Base-by-base conservation (phyloP, 2,113 vertebrate species). In the Semnornis frantzii region DNA sequence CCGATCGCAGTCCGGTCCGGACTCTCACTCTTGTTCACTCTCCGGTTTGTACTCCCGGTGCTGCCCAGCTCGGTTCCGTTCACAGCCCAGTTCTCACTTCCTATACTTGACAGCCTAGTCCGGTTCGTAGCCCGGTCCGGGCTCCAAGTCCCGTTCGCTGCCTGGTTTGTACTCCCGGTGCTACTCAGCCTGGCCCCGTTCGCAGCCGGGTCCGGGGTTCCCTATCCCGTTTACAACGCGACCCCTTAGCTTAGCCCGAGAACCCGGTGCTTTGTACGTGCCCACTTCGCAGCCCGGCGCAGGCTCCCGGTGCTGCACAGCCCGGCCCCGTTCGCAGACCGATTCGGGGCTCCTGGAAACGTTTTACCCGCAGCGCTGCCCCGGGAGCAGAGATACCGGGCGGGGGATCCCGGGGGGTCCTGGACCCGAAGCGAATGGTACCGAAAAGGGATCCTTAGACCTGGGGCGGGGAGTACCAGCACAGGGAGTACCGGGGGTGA, bases 161-260 rank as follows among this genome's bases (percentile, higher is more conserved):
- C 50, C 76, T 62, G 3, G 50, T 11, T 28, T 58, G 17, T 21
- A 8, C 58, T 59, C 58, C 58, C 58, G 31, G 58, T n/a, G 30
- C 58, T 20, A 23, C 50, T 11, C 17, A 20, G 19, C 30, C 55
- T 30, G 12, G n/a, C 21, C 25, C 64, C 37, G 30, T 42, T 54
- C 9, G 17, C 37, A 46, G 27, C 33, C 27, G 65, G 3, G 16
- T 8, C 5, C 6, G 4, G 1, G 1, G 2, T 13, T 63, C 21
- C 9, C 52, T 6, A 19, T 65, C 18, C 39, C 18, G 33, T 12
- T 15, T 50, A 28, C 62, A 27, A 42, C 21, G 42, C 44, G 14
- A 27, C 5, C 27, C 15, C 5, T 63, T 24, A 16, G 64, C 37
- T 62, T 39, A n/a, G 15, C 57, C 57, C 63, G 3, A 25, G 21